Evolutionary conservation across 2,888 invertebrate species (phyloP).

Genomic region (Didymodactylos carnosus): DNA sequence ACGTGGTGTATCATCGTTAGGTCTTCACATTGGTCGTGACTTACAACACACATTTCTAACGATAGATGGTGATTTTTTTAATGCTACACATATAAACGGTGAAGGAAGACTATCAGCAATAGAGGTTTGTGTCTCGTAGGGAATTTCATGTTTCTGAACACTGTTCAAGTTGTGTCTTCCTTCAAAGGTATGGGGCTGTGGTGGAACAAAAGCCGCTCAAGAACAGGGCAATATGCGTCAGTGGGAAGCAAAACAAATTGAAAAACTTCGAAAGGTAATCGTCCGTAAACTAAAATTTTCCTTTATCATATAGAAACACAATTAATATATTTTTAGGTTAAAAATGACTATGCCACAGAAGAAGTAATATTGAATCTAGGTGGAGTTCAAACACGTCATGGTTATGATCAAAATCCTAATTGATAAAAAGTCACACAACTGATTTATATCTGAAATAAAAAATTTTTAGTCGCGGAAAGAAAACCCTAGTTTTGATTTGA

Average conservation of each 20-base stretch:
- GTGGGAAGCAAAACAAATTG: background rate
- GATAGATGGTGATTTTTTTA: background rate
- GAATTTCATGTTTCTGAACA: too few relatives aligned
- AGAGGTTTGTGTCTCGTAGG: too few relatives aligned
- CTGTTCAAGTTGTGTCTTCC: too few relatives aligned
- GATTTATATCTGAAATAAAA: too few relatives aligned
- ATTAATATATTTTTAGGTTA: background rate
- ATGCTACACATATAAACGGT: background rate
- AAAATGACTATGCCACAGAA: background rate
- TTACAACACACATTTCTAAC: background rate
- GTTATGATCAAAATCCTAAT: background rate
- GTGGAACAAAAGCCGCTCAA: background rate
- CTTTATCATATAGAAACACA: background rate
- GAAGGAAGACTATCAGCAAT: background rate
- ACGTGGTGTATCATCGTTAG: background rate
- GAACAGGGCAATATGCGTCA: background rate
- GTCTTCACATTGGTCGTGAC: background rate
- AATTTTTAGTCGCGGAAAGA: too few relatives aligned
- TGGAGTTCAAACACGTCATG: background rate
- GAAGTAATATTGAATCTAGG: background rate
- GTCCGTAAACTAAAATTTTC: background rate
- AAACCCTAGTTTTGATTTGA: too few relatives aligned
- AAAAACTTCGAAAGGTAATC: background rate
- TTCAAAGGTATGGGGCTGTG: background rate
- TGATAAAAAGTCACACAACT: too few relatives aligned